Evolutionary conservation across 2,888 invertebrate genomes (phyloP).

Genomic region (Malacosoma neustria): DNA sequence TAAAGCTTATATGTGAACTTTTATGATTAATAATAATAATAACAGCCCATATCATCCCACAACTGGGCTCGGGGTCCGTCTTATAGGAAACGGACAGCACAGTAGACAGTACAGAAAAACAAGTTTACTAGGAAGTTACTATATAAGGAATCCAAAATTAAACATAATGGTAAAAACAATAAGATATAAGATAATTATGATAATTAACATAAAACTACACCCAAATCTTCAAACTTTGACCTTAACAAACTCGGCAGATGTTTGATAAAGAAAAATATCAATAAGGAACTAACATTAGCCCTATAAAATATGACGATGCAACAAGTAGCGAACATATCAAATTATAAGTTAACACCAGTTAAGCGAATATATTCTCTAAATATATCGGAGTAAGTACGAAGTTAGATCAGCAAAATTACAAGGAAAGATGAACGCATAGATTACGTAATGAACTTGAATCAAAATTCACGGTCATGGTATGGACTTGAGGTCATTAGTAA

Average conservation of each 20-base stretch:
- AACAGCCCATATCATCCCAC: no score
- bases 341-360: slow-evolving; percentile 12
- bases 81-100: no score
- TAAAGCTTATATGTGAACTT: no score
- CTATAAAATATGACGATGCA: slow-evolving; percentile 34
- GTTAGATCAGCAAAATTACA: slow-evolving; percentile 13
- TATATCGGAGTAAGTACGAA: slow-evolving; percentile 3
- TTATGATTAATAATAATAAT: no score
- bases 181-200: not conserved
- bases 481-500: slow-evolving; percentile 4
- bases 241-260: slow-evolving; percentile 8
- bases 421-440: slow-evolving; percentile 49
- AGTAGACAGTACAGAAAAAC: no score
- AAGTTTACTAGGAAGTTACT: no score
- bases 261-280: slow-evolving; percentile 26
- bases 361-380: slow-evolving; percentile 12
- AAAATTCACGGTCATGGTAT: slow-evolving; percentile 62
- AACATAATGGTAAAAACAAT: no score
- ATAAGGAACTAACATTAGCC: slow-evolving; percentile 34
- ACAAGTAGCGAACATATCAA: slow-evolving; percentile 32
- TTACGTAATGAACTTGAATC: slow-evolving; percentile 62
- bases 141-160: no score
- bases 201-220: not conserved
- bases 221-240: not conserved
- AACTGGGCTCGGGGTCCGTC: no score